These are phyloP conservation scores for Alitta virens DNA, from an alignment of 2,888 invertebrate genomes.

Conservation along the genomic window DNA sequence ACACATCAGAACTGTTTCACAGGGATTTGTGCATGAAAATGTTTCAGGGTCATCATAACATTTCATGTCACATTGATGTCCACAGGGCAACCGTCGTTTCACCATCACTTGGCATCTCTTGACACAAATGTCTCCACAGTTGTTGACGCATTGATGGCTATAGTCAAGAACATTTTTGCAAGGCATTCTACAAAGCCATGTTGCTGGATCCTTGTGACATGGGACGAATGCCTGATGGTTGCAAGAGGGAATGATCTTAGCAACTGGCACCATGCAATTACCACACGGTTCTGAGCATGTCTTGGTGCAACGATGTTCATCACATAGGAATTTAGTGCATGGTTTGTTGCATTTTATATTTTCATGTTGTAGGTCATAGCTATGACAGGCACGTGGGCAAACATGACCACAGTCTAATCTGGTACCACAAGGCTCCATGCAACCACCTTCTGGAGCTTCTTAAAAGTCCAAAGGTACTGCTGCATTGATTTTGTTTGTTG, in stretches of 20 bases:
- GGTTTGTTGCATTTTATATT: constrained; percentile 44
- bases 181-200: constrained; percentile 34
- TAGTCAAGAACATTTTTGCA: constrained; percentile 50
- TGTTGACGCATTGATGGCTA: too few relatives aligned
- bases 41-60: constrained; percentile 56
- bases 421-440: constrained; percentile 62
- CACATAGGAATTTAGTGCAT: constrained; percentile 34
- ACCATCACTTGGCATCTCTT: too few relatives aligned
- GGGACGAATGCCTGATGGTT: constrained; percentile 38
- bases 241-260: constrained; percentile 39
- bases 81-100: too few relatives aligned
- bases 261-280: constrained; percentile 34
- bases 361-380: constrained; percentile 62
- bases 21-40: constrained; percentile 48
- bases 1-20: constrained; percentile 33
- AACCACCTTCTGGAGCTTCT: constrained; percentile 61
- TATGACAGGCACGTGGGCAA: constrained; percentile 67
- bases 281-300: constrained; percentile 38
- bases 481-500: constrained; percentile 14
- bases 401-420: constrained; percentile 65
- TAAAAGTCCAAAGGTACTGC: constrained; percentile 24
- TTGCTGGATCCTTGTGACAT: constrained; percentile 32
- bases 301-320: constrained; percentile 33
- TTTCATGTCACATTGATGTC: constrained; percentile 47
- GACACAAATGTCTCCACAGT: constrained; percentile 61